Conservation (phyloP, 2,888 invertebrate genomes). For the Drosophila cyrtoloma region DNA sequence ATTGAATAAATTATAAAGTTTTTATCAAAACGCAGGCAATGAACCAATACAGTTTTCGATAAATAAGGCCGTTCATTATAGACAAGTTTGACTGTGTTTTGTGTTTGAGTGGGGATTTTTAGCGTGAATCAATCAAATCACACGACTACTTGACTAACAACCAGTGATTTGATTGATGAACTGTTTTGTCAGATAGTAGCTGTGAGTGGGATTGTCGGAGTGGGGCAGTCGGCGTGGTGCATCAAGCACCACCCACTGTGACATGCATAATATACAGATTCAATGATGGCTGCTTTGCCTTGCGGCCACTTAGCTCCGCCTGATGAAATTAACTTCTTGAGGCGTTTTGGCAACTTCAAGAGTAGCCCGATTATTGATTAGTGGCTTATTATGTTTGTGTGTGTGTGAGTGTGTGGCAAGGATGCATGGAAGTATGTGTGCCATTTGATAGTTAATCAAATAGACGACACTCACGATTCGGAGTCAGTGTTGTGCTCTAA, state of each 20-base stretch:
- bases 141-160: slow-evolving; percentile 80
- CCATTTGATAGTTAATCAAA: slow-evolving; percentile 54
- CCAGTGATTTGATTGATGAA: slow-evolving; percentile 80
- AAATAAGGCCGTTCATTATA: neutral
- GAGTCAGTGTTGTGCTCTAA: slow-evolving; percentile 33
- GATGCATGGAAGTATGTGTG: slow-evolving; percentile 20
- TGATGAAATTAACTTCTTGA: slow-evolving; percentile 66
- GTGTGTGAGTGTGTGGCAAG: neutral
- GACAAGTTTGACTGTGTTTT: slow-evolving; percentile 20
- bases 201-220: neutral
- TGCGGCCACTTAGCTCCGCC: slow-evolving; percentile 41
- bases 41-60: neutral
- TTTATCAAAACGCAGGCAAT: neutral
- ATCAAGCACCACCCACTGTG: slow-evolving; percentile 42
- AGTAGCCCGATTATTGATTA: slow-evolving; percentile 71
- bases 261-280: slow-evolving; percentile 64
- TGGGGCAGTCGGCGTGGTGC: neutral
- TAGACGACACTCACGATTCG: slow-evolving; percentile 42
- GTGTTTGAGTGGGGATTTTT: slow-evolving; percentile 65
- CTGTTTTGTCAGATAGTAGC: slow-evolving; percentile 50
- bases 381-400: slow-evolving; percentile 5
- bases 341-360: slow-evolving; percentile 36
- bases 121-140: slow-evolving; percentile 80
- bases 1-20: neutral
- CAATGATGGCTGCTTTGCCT: slow-evolving; percentile 31